Conservation (phyloP, 2,797 vertebrate species). For the Enteromius argenteus region DNA sequence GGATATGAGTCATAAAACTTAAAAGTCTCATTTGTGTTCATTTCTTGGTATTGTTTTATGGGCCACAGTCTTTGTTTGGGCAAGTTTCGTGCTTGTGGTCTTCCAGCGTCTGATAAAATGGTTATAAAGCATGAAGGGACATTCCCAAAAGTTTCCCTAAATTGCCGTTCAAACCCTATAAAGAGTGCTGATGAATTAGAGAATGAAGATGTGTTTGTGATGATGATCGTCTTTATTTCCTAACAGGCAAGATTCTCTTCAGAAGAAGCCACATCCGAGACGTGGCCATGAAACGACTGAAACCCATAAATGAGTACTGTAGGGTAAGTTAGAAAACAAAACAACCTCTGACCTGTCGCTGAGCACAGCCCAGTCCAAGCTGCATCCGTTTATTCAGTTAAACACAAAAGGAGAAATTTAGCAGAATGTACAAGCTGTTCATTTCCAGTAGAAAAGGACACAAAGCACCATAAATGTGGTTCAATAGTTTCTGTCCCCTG, state of each 20-base stretch:
- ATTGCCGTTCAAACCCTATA: background rate
- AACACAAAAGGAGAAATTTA: background rate
- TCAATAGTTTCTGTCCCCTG: background rate
- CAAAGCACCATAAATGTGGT: background rate
- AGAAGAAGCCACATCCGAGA: constrained; percentile 96
- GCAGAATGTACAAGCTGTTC: background rate
- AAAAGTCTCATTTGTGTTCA: constrained; percentile 59
- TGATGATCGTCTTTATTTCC: constrained; percentile 6
- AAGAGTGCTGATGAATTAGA: constrained; percentile 6
- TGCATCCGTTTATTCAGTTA: no score
- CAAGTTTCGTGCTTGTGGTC: constrained; percentile 30
- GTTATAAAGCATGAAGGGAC: constrained; percentile 3
- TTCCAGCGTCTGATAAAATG: constrained; percentile 29
- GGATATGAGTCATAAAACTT: constrained; percentile 54
- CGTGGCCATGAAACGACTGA: constrained; percentile 94
- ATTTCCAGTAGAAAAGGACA: background rate
- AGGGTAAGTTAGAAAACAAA: constrained; percentile 81
- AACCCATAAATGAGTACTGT: constrained; percentile 98
- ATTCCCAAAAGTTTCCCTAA: constrained; percentile 30
- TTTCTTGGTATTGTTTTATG: constrained; percentile 69
- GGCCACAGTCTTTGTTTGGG: constrained; percentile 35
- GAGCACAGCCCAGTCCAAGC: no score
- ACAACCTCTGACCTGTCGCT: background rate
- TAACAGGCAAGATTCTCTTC: constrained; percentile 95
- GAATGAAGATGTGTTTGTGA: constrained; percentile 18